Evolutionary conservation across 2,888 invertebrate genomes (phyloP).

Genomic region (Rambutsinella grinnellia): DNA sequence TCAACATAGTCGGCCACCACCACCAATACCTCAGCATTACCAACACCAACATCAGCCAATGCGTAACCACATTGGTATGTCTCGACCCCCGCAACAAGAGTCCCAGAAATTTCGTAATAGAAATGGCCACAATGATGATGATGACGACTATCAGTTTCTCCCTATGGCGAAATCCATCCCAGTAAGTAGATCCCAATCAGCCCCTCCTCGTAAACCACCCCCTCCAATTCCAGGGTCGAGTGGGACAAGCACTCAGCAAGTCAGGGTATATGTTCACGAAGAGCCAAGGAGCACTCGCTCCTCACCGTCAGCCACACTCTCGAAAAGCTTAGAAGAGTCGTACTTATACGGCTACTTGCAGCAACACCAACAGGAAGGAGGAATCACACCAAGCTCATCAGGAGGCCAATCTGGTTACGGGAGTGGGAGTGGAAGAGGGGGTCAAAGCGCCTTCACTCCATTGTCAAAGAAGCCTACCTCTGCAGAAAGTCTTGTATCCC

Average conservation of each 20-base stretch:
- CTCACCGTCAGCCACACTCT: slow-evolving; percentile 60
- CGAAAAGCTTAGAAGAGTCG: slow-evolving; percentile 63
- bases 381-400: slow-evolving; percentile 56
- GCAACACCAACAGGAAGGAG: slow-evolving; percentile 31
- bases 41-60: slow-evolving; percentile 28
- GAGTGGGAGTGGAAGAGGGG: slow-evolving; percentile 31
- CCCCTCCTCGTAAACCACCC: slow-evolving; percentile 61
- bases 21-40: slow-evolving; percentile 2
- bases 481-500: slow-evolving; percentile 71
- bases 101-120: slow-evolving; percentile 32
- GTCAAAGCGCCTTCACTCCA: slow-evolving; percentile 53
- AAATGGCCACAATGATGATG: slow-evolving; percentile 46
- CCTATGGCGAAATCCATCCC: slow-evolving; percentile 49
- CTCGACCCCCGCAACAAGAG: slow-evolving; percentile 8
- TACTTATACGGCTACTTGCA: slow-evolving; percentile 63
- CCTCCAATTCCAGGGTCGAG: slow-evolving; percentile 36
- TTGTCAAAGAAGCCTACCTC: slow-evolving; percentile 69
- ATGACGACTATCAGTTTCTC: slow-evolving; percentile 66
- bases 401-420: slow-evolving; percentile 59
- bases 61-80: slow-evolving; percentile 25
- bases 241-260: slow-evolving; percentile 57
- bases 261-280: slow-evolving; percentile 66
- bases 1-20: slow-evolving; percentile 5
- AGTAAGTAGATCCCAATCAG: slow-evolving; percentile 59
- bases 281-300: slow-evolving; percentile 61